phyloP scores from a whole-genome alignment of 37 sponge, comb jelly and placozoan species.

The Corticium candelabrum region DNA sequence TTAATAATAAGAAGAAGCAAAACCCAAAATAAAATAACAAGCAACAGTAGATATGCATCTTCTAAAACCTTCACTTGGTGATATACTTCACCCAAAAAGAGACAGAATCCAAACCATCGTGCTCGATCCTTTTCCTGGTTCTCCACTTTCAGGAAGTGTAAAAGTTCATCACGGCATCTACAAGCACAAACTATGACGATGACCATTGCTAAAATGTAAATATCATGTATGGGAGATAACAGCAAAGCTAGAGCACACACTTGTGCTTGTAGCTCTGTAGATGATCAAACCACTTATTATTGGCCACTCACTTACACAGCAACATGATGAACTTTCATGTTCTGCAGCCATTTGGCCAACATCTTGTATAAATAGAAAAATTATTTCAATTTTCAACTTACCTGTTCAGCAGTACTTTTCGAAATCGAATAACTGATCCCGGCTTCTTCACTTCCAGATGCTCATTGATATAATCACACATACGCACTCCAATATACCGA shows the following conservation, averaged over 20 bases:
- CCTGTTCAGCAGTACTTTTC: background rate
- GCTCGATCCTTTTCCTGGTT: background rate
- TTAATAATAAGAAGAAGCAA: no score
- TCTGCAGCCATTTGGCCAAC: no score
- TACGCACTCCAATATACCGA: background rate
- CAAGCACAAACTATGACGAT: no score
- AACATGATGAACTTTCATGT: no score
- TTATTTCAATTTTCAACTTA: background rate
- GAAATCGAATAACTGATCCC: background rate
- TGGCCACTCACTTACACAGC: no score
- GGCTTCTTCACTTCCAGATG: background rate
- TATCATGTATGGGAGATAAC: no score
- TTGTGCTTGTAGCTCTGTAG: no score
- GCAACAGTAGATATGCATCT: background rate
- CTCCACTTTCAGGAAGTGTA: background rate
- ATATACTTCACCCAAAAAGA: background rate
- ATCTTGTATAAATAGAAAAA: background rate
- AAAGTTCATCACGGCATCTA: background rate
- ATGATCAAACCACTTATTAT: no score
- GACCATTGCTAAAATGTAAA: no score
- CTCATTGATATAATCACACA: background rate
- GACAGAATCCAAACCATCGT: background rate
- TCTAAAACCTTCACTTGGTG: background rate
- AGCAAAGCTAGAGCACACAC: no score
- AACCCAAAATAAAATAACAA: no score